Evolutionary conservation across 1,140 invertebrate genomes (phyloP).

Genomic region (Mactra quadrangularis): DNA sequence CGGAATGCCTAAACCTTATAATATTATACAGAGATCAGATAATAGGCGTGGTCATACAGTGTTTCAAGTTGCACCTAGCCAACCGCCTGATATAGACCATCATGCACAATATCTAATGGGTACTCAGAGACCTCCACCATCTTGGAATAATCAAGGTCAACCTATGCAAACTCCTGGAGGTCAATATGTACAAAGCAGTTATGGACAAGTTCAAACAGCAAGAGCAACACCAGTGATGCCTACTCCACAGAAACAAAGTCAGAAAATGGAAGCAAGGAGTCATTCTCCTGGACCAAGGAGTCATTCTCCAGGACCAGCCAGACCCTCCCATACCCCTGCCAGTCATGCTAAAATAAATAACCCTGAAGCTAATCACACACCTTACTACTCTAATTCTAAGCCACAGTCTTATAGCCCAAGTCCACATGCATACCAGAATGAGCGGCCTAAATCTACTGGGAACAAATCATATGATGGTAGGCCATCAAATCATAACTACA

Average conservation of each 20-base stretch:
- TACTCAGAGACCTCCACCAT: background rate
- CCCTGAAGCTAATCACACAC: conserved; percentile 10
- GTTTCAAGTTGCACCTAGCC: conserved; percentile 12
- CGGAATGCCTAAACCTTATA: background rate
- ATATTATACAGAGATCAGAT: conserved; percentile 16
- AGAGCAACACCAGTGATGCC: conserved; percentile 44
- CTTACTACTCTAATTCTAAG: conserved; percentile 15
- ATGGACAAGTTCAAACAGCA: conserved; percentile 34
- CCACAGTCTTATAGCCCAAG: conserved; percentile 2
- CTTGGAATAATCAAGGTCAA: background rate
- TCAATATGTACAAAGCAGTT: background rate
- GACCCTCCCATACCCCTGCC: too few relatives aligned
- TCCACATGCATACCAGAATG: conserved; percentile 27
- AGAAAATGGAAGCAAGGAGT: conserved; percentile 40
- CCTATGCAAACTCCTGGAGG: background rate
- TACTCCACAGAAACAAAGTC: conserved; percentile 33
- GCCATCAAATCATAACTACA: background rate
- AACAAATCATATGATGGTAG: conserved; percentile 51
- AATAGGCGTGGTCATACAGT: conserved; percentile 31
- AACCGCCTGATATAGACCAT: background rate
- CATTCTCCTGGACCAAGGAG: conserved; percentile 47
- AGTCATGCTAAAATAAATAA: background rate
- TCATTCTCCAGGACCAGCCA: conserved; percentile 9
- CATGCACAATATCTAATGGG: background rate
- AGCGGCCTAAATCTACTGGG: conserved; percentile 9